A percentile compares a stretch with the other conserved stretches of the same genome.
phyloP scores from a whole-genome alignment of 2,113 vertebrate species.

The Tympanuchus pallidicinctus region DNA sequence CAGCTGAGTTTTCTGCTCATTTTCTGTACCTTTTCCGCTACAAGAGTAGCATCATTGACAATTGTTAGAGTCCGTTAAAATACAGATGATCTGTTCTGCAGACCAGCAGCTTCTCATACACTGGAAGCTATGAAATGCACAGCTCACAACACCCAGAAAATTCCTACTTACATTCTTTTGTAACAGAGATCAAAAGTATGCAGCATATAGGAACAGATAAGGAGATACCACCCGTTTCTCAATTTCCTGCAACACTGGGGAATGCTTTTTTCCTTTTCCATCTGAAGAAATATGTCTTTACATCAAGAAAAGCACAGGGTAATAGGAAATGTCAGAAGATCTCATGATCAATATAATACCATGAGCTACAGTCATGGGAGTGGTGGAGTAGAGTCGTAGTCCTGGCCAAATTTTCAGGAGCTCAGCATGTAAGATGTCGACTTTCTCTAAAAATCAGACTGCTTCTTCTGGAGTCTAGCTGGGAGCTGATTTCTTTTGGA shows the following conservation, averaged over 20 bases:
- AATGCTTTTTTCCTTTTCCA: not conserved
- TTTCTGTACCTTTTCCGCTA: not conserved
- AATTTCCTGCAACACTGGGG: not conserved
- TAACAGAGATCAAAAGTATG: not conserved
- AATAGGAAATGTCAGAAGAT: not conserved
- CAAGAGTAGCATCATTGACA: not conserved
- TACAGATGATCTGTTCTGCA: not conserved
- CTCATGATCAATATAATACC: not conserved
- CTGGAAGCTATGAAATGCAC: not conserved
- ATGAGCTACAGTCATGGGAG: not conserved
- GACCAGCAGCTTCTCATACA: not conserved
- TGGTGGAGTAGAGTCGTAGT: not conserved
- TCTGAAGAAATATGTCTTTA: not conserved
- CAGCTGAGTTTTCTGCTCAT: not conserved
- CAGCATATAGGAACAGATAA: not conserved
- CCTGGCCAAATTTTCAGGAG: not conserved
- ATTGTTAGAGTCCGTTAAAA: not conserved
- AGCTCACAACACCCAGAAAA: not conserved
- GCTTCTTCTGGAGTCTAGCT: conserved; percentile 38
- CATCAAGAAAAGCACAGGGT: not conserved
- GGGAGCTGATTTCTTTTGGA: conserved; percentile 29
- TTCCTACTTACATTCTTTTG: not conserved
- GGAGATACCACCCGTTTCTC: not conserved
- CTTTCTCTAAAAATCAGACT: conserved; percentile 32
- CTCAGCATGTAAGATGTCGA: not conserved